Evolutionary conservation across 2,888 invertebrate genomes (phyloP).

Genomic region (Lycia hirtaria): DNA sequence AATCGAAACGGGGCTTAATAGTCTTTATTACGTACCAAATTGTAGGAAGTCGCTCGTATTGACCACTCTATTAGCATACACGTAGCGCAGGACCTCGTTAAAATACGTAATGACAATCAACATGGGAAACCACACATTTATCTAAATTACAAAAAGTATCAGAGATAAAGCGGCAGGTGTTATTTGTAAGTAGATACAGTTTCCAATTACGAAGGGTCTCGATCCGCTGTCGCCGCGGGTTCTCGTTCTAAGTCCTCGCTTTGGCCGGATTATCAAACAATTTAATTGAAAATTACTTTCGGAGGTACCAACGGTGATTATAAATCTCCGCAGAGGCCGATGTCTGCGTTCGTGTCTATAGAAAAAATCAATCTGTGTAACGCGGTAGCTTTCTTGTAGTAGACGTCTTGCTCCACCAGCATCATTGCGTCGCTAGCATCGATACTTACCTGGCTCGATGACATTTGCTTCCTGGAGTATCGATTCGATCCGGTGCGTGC

Average conservation of each 20-base stretch:
- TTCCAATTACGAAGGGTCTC: slow-evolving; percentile 71
- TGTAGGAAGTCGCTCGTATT: slow-evolving; percentile 61
- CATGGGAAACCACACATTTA: slow-evolving; percentile 42
- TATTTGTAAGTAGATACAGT: slow-evolving; percentile 69
- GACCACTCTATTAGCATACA: slow-evolving; percentile 59
- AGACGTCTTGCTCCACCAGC: slow-evolving; percentile 2
- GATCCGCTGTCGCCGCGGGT: slow-evolving; percentile 62
- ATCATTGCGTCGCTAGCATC: slow-evolving; percentile 17
- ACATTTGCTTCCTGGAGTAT: slow-evolving; percentile 49
- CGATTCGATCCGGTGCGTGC: slow-evolving; percentile 38
- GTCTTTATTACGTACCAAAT: slow-evolving; percentile 67
- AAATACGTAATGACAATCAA: slow-evolving; percentile 46
- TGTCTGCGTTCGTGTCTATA: slow-evolving; percentile 50
- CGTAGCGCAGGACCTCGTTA: slow-evolving; percentile 44
- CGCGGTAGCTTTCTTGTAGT: slow-evolving; percentile 61
- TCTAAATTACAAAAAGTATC: slow-evolving; percentile 30
- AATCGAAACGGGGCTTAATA: slow-evolving; percentile 64
- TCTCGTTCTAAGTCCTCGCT: slow-evolving; percentile 62
- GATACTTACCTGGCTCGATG: slow-evolving; percentile 40
- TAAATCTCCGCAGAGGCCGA: slow-evolving; percentile 72
- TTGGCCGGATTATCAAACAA: slow-evolving; percentile 81
- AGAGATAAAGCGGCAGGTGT: slow-evolving; percentile 54
- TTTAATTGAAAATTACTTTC: slow-evolving; percentile 82
- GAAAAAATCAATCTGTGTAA: slow-evolving; percentile 64
- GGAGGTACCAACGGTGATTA: slow-evolving; percentile 66